Conservation (phyloP, 2,888 invertebrate species). For the Phyto melanocephala region DNA sequence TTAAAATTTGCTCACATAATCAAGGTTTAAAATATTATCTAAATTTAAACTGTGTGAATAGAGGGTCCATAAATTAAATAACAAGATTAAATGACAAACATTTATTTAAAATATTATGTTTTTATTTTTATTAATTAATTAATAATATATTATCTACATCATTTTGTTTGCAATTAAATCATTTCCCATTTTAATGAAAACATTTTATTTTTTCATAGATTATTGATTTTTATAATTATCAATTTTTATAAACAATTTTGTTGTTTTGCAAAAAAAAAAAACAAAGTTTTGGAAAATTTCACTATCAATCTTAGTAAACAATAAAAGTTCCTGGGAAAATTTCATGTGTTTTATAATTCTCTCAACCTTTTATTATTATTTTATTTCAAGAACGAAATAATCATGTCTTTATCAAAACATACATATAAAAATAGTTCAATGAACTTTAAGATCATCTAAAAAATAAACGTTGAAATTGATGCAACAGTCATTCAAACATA, state of each 20-base stretch:
- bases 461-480: not conserved
- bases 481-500: no score
- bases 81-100: no score
- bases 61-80: no score
- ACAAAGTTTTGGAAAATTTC: not conserved
- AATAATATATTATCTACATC: no score
- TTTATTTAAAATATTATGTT: no score
- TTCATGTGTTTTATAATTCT: not conserved
- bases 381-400: conserved; percentile 51
- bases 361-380: not conserved
- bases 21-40: no score
- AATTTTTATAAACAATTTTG: not conserved
- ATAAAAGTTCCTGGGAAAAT: not conserved
- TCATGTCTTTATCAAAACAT: conserved; percentile 16
- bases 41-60: no score
- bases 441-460: conserved; percentile 8
- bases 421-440: conserved; percentile 35
- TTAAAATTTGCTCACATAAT: no score
- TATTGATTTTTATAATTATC: no score
- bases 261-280: not conserved
- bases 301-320: not conserved
- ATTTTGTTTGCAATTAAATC: no score
- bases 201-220: not conserved
- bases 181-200: no score
- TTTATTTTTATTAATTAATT: no score